A percentile compares a stretch with the other conserved stretches of the same genome.
Conservation (phyloP, 2,113 vertebrate genomes). For the Spilogale gracilis region DNA sequence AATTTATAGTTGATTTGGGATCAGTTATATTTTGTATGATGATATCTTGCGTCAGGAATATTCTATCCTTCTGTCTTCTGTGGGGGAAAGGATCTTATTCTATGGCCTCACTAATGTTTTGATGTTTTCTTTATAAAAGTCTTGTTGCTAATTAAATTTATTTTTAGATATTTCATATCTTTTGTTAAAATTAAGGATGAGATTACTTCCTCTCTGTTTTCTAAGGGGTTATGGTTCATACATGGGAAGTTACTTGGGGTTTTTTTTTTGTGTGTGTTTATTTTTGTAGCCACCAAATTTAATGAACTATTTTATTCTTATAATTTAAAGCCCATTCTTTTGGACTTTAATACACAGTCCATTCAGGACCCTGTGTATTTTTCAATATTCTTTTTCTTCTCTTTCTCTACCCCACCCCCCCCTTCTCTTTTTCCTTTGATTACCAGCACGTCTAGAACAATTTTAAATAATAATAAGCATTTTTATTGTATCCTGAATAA, state of each 20-base stretch:
- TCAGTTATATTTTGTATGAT: background rate
- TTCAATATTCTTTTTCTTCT: background rate
- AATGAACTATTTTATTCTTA: slow-evolving; percentile 28
- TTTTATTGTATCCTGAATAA: background rate
- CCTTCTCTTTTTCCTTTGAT: background rate
- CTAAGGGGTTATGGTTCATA: background rate
- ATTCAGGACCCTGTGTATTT: background rate
- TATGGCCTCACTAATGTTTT: background rate
- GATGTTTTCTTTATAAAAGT: slow-evolving; percentile 28
- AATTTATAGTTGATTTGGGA: slow-evolving; percentile 36
- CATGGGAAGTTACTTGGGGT: background rate
- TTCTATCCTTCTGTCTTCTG: background rate
- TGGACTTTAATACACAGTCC: too few relatives aligned
- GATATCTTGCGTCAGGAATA: background rate
- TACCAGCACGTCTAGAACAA: background rate
- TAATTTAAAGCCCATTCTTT: slow-evolving; percentile 16
- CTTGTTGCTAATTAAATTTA: slow-evolving; percentile 47
- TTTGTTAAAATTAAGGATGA: slow-evolving; percentile 5
- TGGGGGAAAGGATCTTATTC: background rate
- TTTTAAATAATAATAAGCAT: background rate
- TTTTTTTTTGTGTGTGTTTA: slow-evolving; percentile 10
- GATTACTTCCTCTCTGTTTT: slow-evolving; percentile 42
- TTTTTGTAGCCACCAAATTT: slow-evolving; percentile 45
- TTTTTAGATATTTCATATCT: slow-evolving; percentile 49
- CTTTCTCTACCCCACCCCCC: too few relatives aligned